Evolutionary conservation across 2,888 invertebrate species (phyloP).

Genomic region (Nemotelus nigrinus): DNA sequence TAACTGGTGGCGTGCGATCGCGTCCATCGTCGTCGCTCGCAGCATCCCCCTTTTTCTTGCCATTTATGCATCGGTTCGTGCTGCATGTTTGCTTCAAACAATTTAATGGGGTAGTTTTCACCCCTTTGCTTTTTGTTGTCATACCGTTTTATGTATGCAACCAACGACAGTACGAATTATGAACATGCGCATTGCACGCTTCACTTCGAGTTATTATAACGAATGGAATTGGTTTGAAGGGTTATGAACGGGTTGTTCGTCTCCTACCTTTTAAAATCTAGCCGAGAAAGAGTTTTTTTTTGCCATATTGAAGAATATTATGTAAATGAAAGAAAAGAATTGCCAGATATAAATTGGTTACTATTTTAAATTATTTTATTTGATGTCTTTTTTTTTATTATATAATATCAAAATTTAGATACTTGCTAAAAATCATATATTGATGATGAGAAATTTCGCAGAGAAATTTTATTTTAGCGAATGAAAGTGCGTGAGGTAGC

Average conservation of each 20-base stretch:
- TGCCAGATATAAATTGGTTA: not conserved
- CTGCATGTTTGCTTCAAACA: conserved; percentile 11
- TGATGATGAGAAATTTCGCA: too few relatives aligned
- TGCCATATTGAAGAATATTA: conserved; percentile 22
- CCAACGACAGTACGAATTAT: conserved; percentile 48
- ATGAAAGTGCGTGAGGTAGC: too few relatives aligned
- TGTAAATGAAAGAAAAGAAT: conserved; percentile 20
- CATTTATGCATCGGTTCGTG: not conserved
- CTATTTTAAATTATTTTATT: too few relatives aligned
- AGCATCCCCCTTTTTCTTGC: not conserved
- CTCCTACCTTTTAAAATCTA: conserved; percentile 21
- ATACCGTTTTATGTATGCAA: conserved; percentile 34
- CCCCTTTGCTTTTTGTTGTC: conserved; percentile 28
- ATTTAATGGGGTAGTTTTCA: conserved; percentile 40
- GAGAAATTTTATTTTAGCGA: too few relatives aligned
- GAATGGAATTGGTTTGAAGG: conserved; percentile 24
- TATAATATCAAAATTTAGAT: too few relatives aligned
- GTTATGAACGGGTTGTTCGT: conserved; percentile 11
- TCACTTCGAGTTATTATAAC: not conserved
- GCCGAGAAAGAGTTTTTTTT: not conserved
- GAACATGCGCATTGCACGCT: conserved; percentile 49
- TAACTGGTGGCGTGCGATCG: conserved; percentile 7
- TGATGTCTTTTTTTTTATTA: too few relatives aligned
- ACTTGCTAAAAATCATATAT: too few relatives aligned
- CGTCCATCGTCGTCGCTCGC: not conserved